Base-by-base conservation (phyloP, 2,888 invertebrate genomes). In the Ichneumoninae sp. region DNA sequence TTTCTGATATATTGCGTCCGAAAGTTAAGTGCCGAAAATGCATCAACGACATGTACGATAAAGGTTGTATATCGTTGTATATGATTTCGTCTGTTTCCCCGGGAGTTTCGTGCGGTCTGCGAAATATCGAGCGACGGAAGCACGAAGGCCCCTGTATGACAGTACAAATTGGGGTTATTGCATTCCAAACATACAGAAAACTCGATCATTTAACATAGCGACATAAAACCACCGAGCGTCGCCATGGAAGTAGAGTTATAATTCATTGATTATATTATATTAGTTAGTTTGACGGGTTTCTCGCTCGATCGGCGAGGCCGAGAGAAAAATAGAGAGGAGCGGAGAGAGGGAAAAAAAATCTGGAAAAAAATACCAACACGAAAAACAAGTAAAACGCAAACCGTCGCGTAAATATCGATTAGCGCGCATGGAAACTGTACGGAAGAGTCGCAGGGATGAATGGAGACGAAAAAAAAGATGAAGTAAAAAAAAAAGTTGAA, bases 131-230 rank as follows among this genome's bases (percentile, higher is more conserved):
- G 60, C 44, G 44, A 33, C 5, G 26, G 30, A 30, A 30, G 40
- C 60, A 44, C 16, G 0, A 26, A 5, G 26, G 22, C 6, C 57
- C 63, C 10, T 47, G 44, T 74, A 47, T 74, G 40, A 22, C 16
- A 30, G 30, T 44, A 30, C 57, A 57, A 74, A 63, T 47, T 74
- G 60, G 47, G 47, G 19, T 74, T 63, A 65, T 74, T 63, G 63
- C 74, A 74, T 63, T 74, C 10, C 74, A 65, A 50, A 6, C 44
- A 40, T 73, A 73, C 30, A n/a, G 13, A 36, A 40, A 73, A 73
- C 40, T 60, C 60, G 60, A 44, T 40, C 44, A 44, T 73, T 57
- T 54, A 71, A 63, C 30, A 33, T 13, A 63, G 16, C 33, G 22
- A 44, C 26, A 26, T 22, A 22, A 44, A 44, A 47, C 26, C 44